A percentile compares a stretch with the other conserved stretches of the same genome.
phyloP scores from a whole-genome alignment of 1,140 invertebrate genomes.

The Macrobrachium rosenbergii region DNA sequence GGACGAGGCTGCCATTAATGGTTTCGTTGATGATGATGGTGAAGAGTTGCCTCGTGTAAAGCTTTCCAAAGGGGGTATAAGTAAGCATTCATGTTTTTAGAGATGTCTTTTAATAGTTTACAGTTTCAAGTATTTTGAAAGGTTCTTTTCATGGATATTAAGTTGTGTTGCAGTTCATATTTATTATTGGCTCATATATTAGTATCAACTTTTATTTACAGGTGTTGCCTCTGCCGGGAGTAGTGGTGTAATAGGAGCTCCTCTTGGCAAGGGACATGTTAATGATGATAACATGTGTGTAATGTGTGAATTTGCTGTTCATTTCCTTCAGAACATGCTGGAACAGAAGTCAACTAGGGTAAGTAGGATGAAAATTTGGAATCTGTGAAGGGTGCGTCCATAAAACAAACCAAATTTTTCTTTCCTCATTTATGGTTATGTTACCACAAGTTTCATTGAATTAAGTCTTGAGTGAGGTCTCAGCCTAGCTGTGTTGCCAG shows the following conservation, averaged over 20 bases:
- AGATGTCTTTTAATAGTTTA: too few species aligned
- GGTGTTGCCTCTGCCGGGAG: slow-evolving; percentile 37
- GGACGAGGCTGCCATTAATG: slow-evolving; percentile 43
- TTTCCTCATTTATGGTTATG: neutral
- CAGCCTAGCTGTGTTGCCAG: too few species aligned
- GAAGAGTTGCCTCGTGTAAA: slow-evolving; percentile 37
- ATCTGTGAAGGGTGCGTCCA: neutral
- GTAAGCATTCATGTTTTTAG: neutral
- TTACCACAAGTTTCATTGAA: neutral
- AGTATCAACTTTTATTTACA: slow-evolving; percentile 17
- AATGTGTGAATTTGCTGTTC: slow-evolving; percentile 86
- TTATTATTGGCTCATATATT: neutral
- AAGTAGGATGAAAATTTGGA: neutral
- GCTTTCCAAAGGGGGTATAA: slow-evolving; percentile 2
- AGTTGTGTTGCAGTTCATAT: neutral
- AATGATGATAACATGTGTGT: slow-evolving; percentile 75
- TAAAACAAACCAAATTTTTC: neutral
- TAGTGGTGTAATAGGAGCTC: slow-evolving; percentile 36
- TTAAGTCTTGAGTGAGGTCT: too few species aligned
- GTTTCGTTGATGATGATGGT: neutral
- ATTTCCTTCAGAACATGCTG: slow-evolving; percentile 82
- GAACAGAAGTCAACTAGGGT: slow-evolving; percentile 75
- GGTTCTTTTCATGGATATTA: neutral
- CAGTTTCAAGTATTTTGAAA: too few species aligned
- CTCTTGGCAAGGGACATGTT: slow-evolving; percentile 46